Base-by-base conservation (phyloP, 2,113 vertebrate species). In the Platycercus adscitus region DNA sequence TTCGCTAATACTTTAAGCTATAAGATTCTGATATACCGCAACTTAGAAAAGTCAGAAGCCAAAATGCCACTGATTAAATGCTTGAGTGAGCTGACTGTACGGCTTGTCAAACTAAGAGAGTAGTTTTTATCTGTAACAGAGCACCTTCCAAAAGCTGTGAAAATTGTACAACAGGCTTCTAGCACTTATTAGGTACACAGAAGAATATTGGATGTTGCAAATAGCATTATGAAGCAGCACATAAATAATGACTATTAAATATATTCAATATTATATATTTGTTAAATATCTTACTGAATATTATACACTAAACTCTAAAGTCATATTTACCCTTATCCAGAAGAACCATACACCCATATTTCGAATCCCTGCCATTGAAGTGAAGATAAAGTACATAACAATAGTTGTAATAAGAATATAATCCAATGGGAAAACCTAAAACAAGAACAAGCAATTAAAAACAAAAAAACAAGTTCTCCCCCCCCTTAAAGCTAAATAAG, bases 341-440 rank as follows among this genome's bases (percentile, higher is more conserved):
- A 99, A 99, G 98, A 99, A 99, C 99, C 99, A 99, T 98, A 99
- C 99, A 70, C 99, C 99, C 98, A 99, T 99, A 95, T 99, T 99
- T 96, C 99, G 98, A 95, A 99, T 99, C 47, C 99, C 99, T 26
- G 99, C 99, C 99, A 99, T 99, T 65, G 99, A 99, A 50, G 99
- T 99, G 97, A 99, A 98, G 66, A 99, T 99, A 88, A 99, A 99
- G 95, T 99, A 99, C 99, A 99, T 98, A 58, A 99, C 99, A 97
- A 99, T 99, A 95, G 98, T 97, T 50, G 99, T 99, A 98, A 99
- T 99, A 94, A 99, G 98, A 96, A 99, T 98, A 94, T 99, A 99
- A 98, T 99, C 99, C 95, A 99, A 98, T 28, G 99, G 99, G 79
- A 99, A 99, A 88, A 99, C 99, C 99, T 99, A 93, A 53, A 96